phyloP scores from a whole-genome alignment of 2,797 vertebrate genomes.

The Lemur catta region DNA sequence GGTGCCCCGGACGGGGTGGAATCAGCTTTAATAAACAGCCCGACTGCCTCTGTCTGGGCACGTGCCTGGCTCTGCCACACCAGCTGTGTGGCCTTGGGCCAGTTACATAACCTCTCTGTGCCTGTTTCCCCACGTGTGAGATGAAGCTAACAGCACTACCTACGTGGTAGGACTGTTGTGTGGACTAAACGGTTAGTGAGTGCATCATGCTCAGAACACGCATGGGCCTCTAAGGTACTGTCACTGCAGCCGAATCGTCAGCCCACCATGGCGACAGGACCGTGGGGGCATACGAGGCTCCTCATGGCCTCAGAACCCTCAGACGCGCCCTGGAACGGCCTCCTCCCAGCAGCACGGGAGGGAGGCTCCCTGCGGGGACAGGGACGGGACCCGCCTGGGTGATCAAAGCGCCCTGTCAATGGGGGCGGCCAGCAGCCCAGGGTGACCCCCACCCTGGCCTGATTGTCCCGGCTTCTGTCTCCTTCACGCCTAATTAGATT shows the following conservation, averaged over 20 bases:
- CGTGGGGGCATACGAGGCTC: too few species aligned
- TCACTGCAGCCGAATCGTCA: background rate
- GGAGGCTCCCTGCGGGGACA: background rate
- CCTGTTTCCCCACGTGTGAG: background rate
- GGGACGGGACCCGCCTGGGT: background rate
- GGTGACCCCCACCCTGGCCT: slow-evolving; percentile 22
- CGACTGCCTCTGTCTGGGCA: background rate
- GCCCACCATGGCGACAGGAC: background rate
- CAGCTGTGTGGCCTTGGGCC: background rate
- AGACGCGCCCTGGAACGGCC: background rate
- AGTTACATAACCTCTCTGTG: background rate
- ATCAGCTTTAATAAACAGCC: background rate
- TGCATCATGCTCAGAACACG: fast-evolving
- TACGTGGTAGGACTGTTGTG: background rate
- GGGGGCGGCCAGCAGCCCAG: background rate
- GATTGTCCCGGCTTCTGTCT: slow-evolving; percentile 79
- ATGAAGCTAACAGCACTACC: fast-evolving
- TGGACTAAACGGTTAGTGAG: fast-evolving
- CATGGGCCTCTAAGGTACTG: fast-evolving
- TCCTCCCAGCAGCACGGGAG: background rate
- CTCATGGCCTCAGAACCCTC: too few species aligned
- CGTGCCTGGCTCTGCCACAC: fast-evolving
- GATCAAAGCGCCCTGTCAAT: too few species aligned
- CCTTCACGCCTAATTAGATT: slow-evolving; percentile 83
- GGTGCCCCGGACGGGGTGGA: background rate